Evolutionary conservation across 2,888 invertebrate genomes (phyloP).

Genomic region (Thalpophila matura): DNA sequence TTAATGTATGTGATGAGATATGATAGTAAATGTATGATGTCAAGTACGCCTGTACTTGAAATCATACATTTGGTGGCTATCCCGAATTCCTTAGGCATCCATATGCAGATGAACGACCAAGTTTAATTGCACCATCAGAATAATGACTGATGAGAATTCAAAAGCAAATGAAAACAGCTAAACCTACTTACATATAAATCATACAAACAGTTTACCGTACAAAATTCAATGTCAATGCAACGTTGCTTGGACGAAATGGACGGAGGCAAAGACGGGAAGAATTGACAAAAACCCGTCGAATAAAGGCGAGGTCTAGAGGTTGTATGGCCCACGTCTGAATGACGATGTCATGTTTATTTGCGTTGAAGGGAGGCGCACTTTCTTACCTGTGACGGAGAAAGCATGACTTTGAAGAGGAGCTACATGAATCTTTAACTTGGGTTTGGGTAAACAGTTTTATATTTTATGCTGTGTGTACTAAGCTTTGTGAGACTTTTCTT

Average conservation of each 20-base stretch:
- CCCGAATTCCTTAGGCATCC: too few relatives aligned
- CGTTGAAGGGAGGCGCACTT: slow-evolving; percentile 80
- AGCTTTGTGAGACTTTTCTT: slow-evolving; percentile 51
- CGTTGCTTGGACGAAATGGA: slow-evolving; percentile 75
- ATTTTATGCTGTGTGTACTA: slow-evolving; percentile 63
- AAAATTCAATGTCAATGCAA: slow-evolving; percentile 79
- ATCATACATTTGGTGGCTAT: too few relatives aligned
- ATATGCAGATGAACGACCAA: too few relatives aligned
- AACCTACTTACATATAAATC: slow-evolving; percentile 2
- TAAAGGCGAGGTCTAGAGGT: slow-evolving; percentile 80
- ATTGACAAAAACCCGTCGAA: slow-evolving; percentile 83
- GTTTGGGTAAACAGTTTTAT: slow-evolving; percentile 77
- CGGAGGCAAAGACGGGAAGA: slow-evolving; percentile 74
- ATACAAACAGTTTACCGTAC: slow-evolving; percentile 72
- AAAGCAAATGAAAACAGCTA: neutral
- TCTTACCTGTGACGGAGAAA: slow-evolving; percentile 79
- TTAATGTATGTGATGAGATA: too few relatives aligned
- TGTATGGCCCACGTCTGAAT: slow-evolving; percentile 78
- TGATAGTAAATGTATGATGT: too few relatives aligned
- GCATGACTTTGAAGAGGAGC: slow-evolving; percentile 79
- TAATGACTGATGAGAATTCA: too few relatives aligned
- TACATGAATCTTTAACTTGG: slow-evolving; percentile 80
- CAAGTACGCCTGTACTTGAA: too few relatives aligned
- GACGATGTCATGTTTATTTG: slow-evolving; percentile 88
- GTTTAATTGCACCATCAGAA: too few relatives aligned